Evolutionary conservation across 1,140 invertebrate species (phyloP), one percentile per base, ranked within the genome.

Genomic region (Caerostris extrusa): DNA sequence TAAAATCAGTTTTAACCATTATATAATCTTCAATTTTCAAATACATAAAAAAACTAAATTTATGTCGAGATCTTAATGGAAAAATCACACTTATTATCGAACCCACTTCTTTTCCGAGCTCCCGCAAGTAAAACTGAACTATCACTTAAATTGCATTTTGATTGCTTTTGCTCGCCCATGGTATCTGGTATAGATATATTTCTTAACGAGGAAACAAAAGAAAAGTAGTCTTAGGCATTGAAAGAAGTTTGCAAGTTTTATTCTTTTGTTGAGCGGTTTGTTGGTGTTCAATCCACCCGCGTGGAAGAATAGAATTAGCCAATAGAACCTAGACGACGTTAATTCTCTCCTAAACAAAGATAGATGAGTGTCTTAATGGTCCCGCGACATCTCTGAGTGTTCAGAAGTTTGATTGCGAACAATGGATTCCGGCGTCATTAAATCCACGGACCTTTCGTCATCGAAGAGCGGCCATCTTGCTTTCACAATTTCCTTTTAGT

Each of bases 401-500:
- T 58, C 82, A 55, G 57, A 85, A 57, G 82, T 85, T 85, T 85
- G 82, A 85, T 85, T 85, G 82, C 82, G 14, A 85, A 85, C 82
- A 85, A 85, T 85, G 55, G 82, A 85, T 57, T 57, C 82, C 55
- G 17, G 57, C 55, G 82, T 85, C 82, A 85, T 85, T 85, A 85
- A 85, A 85, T 85, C 82, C 55, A 6, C 34, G 34, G 55, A 19
- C 8, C 19, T 85, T 85, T 85, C 82, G 55, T 85, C 56, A 85
- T 85, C 34, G 3, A 12, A 34, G 34, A 34, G 34, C 34, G 71
- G 34, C 34, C 10, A 77, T 34, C 2, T 34, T 34, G 71, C 50
- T 12, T 50, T 50, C 53, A 53, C 71, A 8, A 12, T 77, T 77
- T 34, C 50, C 61, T 77, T 50, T 34, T 8, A 50, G 8, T 10